Base-by-base conservation (phyloP, 2,113 vertebrate genomes). In the Platysteira castanea region DNA sequence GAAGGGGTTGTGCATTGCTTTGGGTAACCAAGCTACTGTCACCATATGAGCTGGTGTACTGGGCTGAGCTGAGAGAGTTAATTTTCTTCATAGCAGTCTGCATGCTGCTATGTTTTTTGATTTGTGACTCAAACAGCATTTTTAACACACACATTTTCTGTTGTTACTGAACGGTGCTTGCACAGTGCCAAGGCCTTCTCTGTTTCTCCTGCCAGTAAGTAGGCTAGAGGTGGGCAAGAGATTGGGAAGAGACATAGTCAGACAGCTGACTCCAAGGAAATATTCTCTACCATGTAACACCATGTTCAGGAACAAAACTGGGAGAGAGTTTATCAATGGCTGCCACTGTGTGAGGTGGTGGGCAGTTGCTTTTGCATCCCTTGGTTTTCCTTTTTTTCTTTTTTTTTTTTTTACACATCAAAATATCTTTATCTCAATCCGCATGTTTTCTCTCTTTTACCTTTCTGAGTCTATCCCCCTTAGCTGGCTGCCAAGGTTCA, bases 261-360 rank as follows among this genome's bases (percentile, higher is more conserved):
- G 26, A 68, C 11, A 52, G 24, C 11, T 61, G 59, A 65, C 8
- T 60, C 12, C 37, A 46, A 67, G 50, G 42, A 23, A 39, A 28
- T 67, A 46, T 57, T 78, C 52, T 52, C 7, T 71, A 19, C 20
- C 4, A 10, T 10, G 33, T 15, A 60, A 41, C 24, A 41, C 13
- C 0, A 0, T 35, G 35, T 7, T 79, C 52, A 79, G 26, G 30
- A 82, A 8, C 6, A 59, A 75, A 70, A 11, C 8, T 49, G 4
- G 22, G 22, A 47, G 13, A 8, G 3, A 46, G 2, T 85, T 95
- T 82, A 39, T 37, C 37, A 57, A 57, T 18, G 42, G 7, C 8
- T 91, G 28, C 20, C 13, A 7, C 12, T 63, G 75, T 82, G 10
- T 28, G 12, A 21, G 7, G 15, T 23, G 15, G 23, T 63, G 16